Evolutionary conservation across 2,888 invertebrate species (phyloP).

Genomic region (Acanthopleura granulata): DNA sequence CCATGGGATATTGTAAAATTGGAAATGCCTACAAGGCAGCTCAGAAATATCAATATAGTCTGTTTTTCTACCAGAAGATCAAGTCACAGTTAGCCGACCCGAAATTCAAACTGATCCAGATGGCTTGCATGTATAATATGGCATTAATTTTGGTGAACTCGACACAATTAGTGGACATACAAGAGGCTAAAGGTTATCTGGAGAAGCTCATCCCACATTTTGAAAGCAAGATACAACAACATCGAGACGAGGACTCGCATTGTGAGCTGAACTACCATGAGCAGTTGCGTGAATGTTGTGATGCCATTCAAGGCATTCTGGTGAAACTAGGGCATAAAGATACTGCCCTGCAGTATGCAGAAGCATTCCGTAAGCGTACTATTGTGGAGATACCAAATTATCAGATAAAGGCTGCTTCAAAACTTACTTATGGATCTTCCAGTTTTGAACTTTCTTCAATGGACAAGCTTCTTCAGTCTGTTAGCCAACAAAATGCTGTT

Average conservation of each 20-base stretch:
- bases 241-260: constrained; percentile 54
- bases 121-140: constrained; percentile 57
- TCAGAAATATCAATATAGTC: constrained; percentile 52
- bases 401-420: constrained; percentile 32
- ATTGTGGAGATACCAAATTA: constrained; percentile 46
- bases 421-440: constrained; percentile 31
- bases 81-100: constrained; percentile 48
- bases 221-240: constrained; percentile 52
- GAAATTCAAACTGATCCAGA: constrained; percentile 49
- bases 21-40: constrained; percentile 52
- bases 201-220: constrained; percentile 44
- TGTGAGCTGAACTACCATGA: constrained; percentile 52
- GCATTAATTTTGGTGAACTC: constrained; percentile 61
- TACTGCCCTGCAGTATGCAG: constrained; percentile 60
- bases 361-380: constrained; percentile 49
- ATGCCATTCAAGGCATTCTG: constrained; percentile 58
- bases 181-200: constrained; percentile 55
- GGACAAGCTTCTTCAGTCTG: constrained; percentile 51
- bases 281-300: constrained; percentile 58
- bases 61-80: constrained; percentile 57
- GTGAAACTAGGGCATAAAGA: constrained; percentile 55
- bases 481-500: constrained; percentile 57
- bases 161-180: constrained; percentile 55
- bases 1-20: constrained; percentile 55
- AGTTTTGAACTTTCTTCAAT: constrained; percentile 27